Evolutionary conservation across 2,797 vertebrate genomes (phyloP).

Genomic region (Fistularia commersonii): DNA sequence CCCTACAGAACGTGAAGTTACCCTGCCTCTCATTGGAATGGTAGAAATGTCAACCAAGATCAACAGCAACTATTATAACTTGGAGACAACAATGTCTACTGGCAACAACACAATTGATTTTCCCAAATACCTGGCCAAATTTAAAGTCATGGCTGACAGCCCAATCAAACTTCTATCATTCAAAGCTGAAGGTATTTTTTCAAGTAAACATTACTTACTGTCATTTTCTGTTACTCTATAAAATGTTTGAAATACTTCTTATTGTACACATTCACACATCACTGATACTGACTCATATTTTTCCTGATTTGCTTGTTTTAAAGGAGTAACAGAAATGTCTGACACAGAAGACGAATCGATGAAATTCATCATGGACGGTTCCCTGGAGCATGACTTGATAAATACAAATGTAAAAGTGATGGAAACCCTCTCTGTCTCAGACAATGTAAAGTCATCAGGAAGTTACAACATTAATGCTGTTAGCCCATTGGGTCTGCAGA

Average conservation of each 20-base stretch:
- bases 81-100: slow-evolving; percentile 76
- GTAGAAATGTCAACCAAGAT: slow-evolving; percentile 81
- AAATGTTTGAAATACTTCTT: background rate
- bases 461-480: slow-evolving; percentile 66
- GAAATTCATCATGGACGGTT: slow-evolving; percentile 65
- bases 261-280: background rate
- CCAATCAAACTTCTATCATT: slow-evolving; percentile 82
- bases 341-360: slow-evolving; percentile 64
- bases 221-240: background rate
- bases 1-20: slow-evolving; percentile 77
- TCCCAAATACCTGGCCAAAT: slow-evolving; percentile 67
- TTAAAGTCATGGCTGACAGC: slow-evolving; percentile 74
- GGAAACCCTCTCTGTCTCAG: slow-evolving; percentile 60
- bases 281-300: slow-evolving; percentile 5
- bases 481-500: slow-evolving; percentile 74
- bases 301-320: slow-evolving; percentile 36
- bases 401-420: slow-evolving; percentile 73
- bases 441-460: slow-evolving; percentile 65
- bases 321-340: slow-evolving; percentile 77
- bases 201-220: background rate
- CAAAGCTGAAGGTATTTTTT: slow-evolving; percentile 78
- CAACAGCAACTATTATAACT: slow-evolving; percentile 89
- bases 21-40: slow-evolving; percentile 80
- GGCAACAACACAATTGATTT: slow-evolving; percentile 77
- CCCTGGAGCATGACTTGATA: slow-evolving; percentile 80